These are phyloP conservation scores for Criorhina ranunculi DNA, from an alignment of 2,888 invertebrate genomes.

Conservation along the genomic window DNA sequence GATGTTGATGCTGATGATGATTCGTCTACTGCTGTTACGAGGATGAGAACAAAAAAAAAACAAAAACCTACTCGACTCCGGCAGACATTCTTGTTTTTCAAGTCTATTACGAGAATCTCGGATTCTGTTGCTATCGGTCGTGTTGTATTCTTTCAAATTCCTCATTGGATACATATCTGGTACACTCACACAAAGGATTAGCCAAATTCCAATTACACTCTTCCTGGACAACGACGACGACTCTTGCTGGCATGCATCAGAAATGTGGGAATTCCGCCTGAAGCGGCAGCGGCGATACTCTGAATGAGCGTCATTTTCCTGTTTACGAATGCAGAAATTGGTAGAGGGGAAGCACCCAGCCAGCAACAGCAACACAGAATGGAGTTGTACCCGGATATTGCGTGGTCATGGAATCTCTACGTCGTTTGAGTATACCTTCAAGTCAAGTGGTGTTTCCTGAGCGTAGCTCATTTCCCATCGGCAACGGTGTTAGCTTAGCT, in stretches of 20 bases:
- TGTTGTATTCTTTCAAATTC: conserved; percentile 46
- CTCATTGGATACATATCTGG: conserved; percentile 6
- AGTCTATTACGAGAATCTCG: conserved; percentile 69
- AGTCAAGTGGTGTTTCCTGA: conserved; percentile 63
- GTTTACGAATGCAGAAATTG: conserved; percentile 69
- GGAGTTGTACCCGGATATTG: conserved; percentile 66
- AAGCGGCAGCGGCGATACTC: conserved; percentile 17
- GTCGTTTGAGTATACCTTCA: conserved; percentile 51
- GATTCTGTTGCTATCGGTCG: conserved; percentile 35
- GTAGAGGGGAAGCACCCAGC: conserved; percentile 2
- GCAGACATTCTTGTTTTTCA: conserved; percentile 61
- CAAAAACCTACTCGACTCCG: conserved; percentile 2
- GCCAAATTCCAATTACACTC: conserved; percentile 69
- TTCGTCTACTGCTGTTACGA: conserved; percentile 43
- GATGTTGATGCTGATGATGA: conserved; percentile 50
- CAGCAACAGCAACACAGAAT: conserved; percentile 14
- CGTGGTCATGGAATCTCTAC: conserved; percentile 49
- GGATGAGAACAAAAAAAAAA: conserved; percentile 13
- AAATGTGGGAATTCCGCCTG: conserved; percentile 73
- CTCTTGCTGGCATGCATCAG: conserved; percentile 58
- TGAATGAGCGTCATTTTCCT: conserved; percentile 56
- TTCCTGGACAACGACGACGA: conserved; percentile 62
- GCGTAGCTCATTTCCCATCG: conserved; percentile 37
- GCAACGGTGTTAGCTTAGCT: background rate
- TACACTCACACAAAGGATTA: conserved; percentile 50